Evolutionary conservation across 1,140 invertebrate genomes (phyloP).

Genomic region (Papilio machaon): DNA sequence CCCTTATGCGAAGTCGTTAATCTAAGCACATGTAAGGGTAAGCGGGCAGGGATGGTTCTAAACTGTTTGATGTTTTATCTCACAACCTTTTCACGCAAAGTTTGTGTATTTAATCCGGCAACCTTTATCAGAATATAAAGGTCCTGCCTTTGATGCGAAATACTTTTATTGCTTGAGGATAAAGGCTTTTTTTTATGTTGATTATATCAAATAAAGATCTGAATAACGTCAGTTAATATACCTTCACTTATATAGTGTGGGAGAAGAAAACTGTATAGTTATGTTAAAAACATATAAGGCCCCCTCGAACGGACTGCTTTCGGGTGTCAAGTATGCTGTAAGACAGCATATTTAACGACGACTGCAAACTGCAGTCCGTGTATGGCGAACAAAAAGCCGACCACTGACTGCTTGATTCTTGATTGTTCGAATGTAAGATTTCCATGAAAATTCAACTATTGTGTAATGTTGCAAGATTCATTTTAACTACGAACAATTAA

Average conservation of each 20-base stretch:
- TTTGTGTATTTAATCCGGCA: slow-evolving; percentile 64
- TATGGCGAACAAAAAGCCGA: too few species aligned
- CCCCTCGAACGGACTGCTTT: too few species aligned
- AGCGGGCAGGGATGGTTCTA: slow-evolving; percentile 44
- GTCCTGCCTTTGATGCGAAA: slow-evolving; percentile 23
- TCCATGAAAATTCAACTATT: too few species aligned
- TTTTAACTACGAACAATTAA: too few species aligned
- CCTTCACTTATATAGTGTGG: background rate
- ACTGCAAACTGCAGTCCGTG: too few species aligned
- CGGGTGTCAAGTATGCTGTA: too few species aligned
- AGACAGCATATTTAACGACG: too few species aligned
- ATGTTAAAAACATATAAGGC: too few species aligned
- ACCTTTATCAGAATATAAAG: slow-evolving; percentile 38
- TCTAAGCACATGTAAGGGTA: slow-evolving; percentile 68
- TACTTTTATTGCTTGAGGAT: slow-evolving; percentile 33
- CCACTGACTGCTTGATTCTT: too few species aligned
- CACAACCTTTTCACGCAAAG: slow-evolving; percentile 55
- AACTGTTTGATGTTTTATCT: slow-evolving; percentile 70
- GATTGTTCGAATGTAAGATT: too few species aligned
- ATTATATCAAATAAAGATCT: background rate
- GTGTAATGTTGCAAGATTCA: too few species aligned
- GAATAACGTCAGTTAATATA: background rate
- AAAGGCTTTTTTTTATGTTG: background rate
- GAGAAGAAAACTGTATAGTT: background rate
- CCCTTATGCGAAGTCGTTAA: slow-evolving; percentile 50